Percentiles rank a stretch among this genome's conserved stretches.
These are phyloP conservation scores for Nematostella vectensis DNA, from an alignment of 92 coral and sea anemone species.

Conservation along the genomic window DNA sequence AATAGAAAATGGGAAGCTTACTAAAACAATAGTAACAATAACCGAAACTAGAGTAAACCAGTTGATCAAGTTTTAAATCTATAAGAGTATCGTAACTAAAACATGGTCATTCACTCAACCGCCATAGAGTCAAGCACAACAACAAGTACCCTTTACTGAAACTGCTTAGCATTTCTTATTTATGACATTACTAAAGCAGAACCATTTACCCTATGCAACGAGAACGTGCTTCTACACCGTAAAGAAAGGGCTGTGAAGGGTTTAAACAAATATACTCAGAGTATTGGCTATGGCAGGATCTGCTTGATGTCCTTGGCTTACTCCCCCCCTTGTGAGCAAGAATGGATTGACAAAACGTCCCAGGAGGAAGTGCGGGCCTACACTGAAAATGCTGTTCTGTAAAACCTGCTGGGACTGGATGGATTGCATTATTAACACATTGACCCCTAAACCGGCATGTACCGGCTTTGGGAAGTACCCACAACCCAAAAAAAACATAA, in stretches of 20 bases:
- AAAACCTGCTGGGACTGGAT: slow-evolving; percentile 29
- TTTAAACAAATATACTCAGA: too few relatives aligned
- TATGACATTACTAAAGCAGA: not conserved
- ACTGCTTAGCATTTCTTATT: not conserved
- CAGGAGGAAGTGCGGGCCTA: not conserved
- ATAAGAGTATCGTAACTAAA: too few relatives aligned
- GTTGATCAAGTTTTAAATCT: too few relatives aligned
- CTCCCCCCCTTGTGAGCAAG: slow-evolving; percentile 4
- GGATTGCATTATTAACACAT: slow-evolving; percentile 2
- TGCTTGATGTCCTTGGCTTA: not conserved
- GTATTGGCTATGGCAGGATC: slow-evolving; percentile 15
- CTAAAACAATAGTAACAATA: slow-evolving; percentile 5
- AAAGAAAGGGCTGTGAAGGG: not conserved
- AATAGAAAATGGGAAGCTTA: slow-evolving; percentile 14
- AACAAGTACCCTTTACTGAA: not conserved
- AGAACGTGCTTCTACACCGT: not conserved
- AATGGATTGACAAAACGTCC: slow-evolving; percentile 8
- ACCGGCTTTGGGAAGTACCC: too few relatives aligned
- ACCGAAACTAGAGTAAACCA: too few relatives aligned
- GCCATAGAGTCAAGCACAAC: too few relatives aligned
- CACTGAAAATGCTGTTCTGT: slow-evolving; percentile 3
- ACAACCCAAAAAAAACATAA: too few relatives aligned
- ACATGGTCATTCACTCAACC: too few relatives aligned
- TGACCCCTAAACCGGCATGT: too few relatives aligned
- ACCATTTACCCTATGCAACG: not conserved